Percentiles rank a stretch among this genome's conserved stretches.
Evolutionary conservation across 2,113 vertebrate genomes (phyloP).

Genomic region (Cathartes aura): DNA sequence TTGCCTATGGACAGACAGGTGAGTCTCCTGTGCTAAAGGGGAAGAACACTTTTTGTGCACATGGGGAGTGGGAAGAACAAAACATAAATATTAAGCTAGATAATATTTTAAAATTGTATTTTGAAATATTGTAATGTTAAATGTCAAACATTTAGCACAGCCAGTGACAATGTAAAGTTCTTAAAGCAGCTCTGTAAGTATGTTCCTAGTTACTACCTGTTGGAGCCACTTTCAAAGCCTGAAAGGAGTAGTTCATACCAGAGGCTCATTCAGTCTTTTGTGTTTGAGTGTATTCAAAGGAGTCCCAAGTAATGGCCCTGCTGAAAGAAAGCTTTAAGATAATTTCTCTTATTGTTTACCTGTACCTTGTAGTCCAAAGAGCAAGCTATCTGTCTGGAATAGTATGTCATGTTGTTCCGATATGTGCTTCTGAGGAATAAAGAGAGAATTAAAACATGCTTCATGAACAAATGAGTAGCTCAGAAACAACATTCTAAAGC

Average conservation of each 20-base stretch:
- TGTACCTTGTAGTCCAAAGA: not conserved
- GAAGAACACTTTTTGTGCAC: not conserved
- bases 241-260: not conserved
- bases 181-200: not conserved
- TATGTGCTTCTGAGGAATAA: not conserved
- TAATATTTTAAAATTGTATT: not conserved
- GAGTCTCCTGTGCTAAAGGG: not conserved
- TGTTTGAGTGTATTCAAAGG: not conserved
- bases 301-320: not conserved
- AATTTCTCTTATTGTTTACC: not conserved
- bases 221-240: not conserved
- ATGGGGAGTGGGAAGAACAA: not conserved
- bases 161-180: not conserved
- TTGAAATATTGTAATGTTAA: not conserved
- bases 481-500: not conserved
- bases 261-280: not conserved
- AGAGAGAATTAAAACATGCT: not conserved
- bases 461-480: not conserved
- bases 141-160: not conserved
- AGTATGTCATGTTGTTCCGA: not conserved
- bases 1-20: conserved; percentile 99
- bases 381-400: not conserved
- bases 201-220: not conserved
- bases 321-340: not conserved
- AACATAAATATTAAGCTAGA: not conserved